phyloP scores from a whole-genome alignment of 2,113 vertebrate species.

The Glareola pratincola region DNA sequence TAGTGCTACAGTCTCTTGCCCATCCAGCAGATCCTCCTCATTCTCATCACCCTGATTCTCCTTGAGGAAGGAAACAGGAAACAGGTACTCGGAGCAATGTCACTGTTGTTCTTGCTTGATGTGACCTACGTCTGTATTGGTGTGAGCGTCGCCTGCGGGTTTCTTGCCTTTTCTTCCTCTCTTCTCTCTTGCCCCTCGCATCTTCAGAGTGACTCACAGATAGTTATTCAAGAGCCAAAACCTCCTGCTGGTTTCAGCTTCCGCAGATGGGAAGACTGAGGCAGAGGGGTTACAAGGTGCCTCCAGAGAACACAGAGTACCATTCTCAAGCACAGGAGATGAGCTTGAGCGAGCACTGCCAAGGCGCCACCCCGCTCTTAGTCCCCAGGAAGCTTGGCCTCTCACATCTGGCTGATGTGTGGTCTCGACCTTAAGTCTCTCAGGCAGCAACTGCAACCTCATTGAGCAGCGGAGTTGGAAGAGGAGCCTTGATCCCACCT shows the following conservation, averaged over 20 bases:
- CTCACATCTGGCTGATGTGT: background rate
- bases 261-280: background rate
- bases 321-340: background rate
- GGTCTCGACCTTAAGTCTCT: background rate
- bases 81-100: background rate
- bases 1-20: background rate
- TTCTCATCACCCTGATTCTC: background rate
- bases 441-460: background rate
- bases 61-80: background rate
- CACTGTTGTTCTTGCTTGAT: background rate
- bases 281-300: background rate
- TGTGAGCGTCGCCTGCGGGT: fast-evolving
- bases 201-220: background rate
- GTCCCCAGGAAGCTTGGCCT: background rate
- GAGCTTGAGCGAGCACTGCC: background rate
- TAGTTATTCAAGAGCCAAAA: background rate
- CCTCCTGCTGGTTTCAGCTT: background rate
- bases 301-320: background rate
- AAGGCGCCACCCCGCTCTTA: background rate
- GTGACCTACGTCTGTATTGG: background rate
- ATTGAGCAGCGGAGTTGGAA: background rate
- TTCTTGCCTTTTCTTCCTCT: background rate
- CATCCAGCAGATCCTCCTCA: background rate
- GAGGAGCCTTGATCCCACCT: background rate
- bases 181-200: background rate